Base-by-base conservation (phyloP, 2,113 vertebrate genomes). In the Vicugna pacos region DNA sequence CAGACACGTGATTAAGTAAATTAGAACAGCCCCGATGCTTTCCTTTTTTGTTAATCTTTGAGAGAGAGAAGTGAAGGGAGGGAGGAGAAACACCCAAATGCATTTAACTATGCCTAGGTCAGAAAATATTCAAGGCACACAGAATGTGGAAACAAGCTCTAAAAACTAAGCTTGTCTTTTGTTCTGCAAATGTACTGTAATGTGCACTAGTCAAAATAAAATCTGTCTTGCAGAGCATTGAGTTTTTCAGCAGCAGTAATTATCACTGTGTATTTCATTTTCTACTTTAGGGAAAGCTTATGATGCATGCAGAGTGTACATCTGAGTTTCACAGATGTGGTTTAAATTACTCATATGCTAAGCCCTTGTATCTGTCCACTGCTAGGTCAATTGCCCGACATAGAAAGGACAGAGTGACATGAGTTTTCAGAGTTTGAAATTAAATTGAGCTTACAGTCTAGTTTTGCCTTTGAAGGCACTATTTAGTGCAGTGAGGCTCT, bases 241-340 rank as follows among this genome's bases (percentile, higher is more conserved):
- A 30, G 80, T 17, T 92, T 90, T 96, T 89, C 52, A 70, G 79
- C 12, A 92, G 58, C 15, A 76, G 12, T 89, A 95, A 81, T 97
- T 97, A 96, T 95, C 54, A 93, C 94, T 83, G 38, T 69, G 42
- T 79, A 60, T 93, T 95, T 96, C 85, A 79, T 96, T 96, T 97
- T 88, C 95, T 94, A 67, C 72, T 96, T 80, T 95, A 6, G 62
- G n/a, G 95, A 94, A 64, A 42, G 85, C 65, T 80, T 62, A 32
- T 60, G 26, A 80, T 83, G 81, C 70, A 46, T 72, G 67, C 89
- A 32, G 77, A 89, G 80, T 72, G 7, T 30, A 42, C 72, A 76
- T 81, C 70, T 38, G 46, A 97, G 58, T 87, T 64, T 93, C 73
- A 14, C 77, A 76, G 32, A 94, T 96, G 92, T 84, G 28, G 35